Conservation (phyloP, 2,888 invertebrate species). For the Nephrotoma flavescens region DNA sequence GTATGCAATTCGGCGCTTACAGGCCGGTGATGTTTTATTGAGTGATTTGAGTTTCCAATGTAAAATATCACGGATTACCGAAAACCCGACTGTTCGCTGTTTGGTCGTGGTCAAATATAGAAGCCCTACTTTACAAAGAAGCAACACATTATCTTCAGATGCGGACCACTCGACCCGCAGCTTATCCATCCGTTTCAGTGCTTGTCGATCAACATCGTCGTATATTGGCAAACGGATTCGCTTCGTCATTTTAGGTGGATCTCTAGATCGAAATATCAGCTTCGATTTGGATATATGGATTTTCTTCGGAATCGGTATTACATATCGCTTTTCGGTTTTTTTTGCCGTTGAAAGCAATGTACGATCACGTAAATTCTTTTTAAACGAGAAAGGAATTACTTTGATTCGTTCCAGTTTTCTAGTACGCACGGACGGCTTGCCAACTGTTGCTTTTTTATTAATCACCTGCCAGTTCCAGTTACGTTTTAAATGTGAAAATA, state of each 20-base stretch:
- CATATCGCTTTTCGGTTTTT: neutral
- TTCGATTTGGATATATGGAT: neutral
- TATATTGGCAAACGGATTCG: slow-evolving; percentile 22
- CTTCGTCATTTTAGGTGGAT: neutral
- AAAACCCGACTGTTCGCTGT: slow-evolving; percentile 30
- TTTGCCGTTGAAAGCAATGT: neutral
- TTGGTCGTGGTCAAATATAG: slow-evolving; percentile 25
- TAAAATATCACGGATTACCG: slow-evolving; percentile 40
- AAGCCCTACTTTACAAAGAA: slow-evolving; percentile 49
- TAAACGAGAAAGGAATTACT: neutral
- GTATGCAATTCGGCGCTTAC: slow-evolving; percentile 46
- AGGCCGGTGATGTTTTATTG: slow-evolving; percentile 55
- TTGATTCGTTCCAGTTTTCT: slow-evolving; percentile 9
- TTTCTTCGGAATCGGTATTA: neutral
- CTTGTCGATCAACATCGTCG: slow-evolving; percentile 49
- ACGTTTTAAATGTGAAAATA: slow-evolving; percentile 48
- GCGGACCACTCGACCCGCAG: slow-evolving; percentile 46
- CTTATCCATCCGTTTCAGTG: slow-evolving; percentile 44
- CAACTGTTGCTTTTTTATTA: neutral
- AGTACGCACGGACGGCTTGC: neutral
- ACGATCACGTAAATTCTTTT: neutral
- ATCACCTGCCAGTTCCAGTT: slow-evolving; percentile 44
- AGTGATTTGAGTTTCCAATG: slow-evolving; percentile 35
- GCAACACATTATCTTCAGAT: slow-evolving; percentile 51
- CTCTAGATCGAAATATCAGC: neutral